These are phyloP conservation scores for Thamnaconus septentrionalis DNA, from an alignment of 2,113 vertebrate species.

Conservation along the genomic window DNA sequence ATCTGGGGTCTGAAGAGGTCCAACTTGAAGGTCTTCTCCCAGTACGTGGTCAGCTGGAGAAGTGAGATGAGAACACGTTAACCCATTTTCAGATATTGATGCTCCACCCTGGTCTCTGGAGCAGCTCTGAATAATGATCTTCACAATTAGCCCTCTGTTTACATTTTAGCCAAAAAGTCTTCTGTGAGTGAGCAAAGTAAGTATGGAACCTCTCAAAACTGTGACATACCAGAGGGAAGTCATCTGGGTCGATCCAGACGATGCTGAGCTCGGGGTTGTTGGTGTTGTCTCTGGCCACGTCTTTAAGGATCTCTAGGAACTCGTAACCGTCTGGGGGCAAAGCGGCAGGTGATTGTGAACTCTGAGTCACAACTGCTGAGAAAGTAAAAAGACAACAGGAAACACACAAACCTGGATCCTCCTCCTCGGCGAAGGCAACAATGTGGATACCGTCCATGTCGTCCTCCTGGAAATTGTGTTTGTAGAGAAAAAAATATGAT, in stretches of 20 bases:
- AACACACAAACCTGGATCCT: slow-evolving; percentile 86
- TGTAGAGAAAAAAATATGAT: background rate
- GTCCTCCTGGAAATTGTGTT: slow-evolving; percentile 81
- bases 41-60: slow-evolving; percentile 92
- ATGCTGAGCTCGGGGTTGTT: slow-evolving; percentile 96
- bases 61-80: slow-evolving; percentile 21
- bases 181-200: too few relatives aligned
- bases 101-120: background rate
- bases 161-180: background rate
- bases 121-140: background rate
- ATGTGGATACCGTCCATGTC: slow-evolving; percentile 97
- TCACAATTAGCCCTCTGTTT: too few relatives aligned
- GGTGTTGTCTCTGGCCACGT: slow-evolving; percentile 95
- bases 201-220: too few relatives aligned
- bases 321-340: slow-evolving; percentile 88
- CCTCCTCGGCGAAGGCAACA: slow-evolving; percentile 95
- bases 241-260: slow-evolving; percentile 95
- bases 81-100: too few relatives aligned
- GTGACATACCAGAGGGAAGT: slow-evolving; percentile 86
- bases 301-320: slow-evolving; percentile 95
- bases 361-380: background rate
- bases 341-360: background rate
- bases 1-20: slow-evolving; percentile 95
- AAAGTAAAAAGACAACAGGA: background rate
- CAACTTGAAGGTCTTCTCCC: slow-evolving; percentile 97